phyloP scores from a whole-genome alignment of 1,140 invertebrate genomes.

The Vollenhovia emeryi region DNA sequence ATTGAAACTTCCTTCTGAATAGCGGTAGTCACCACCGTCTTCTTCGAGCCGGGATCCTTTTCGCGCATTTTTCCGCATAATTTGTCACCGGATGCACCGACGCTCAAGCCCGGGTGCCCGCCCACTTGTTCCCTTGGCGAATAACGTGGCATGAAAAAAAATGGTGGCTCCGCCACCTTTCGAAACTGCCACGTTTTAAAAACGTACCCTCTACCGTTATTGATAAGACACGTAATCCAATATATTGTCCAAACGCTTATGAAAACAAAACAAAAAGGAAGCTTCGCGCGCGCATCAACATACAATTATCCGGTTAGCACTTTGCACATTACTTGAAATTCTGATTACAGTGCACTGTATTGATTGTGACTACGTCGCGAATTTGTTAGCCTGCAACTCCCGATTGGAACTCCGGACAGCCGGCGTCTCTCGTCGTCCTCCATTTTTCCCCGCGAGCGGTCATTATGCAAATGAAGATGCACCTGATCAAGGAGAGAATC shows the following conservation, averaged over 20 bases:
- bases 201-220: background rate
- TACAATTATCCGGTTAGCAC: background rate
- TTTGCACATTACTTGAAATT: background rate
- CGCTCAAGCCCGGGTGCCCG: slow-evolving; percentile 18
- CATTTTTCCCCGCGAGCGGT: slow-evolving; percentile 26
- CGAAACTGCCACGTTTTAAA: slow-evolving; percentile 18
- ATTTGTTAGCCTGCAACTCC: background rate
- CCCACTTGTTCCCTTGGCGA: slow-evolving; percentile 30
- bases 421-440: background rate
- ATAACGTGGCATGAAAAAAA: slow-evolving; percentile 51
- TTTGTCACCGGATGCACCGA: slow-evolving; percentile 64
- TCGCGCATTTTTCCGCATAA: slow-evolving; percentile 68
- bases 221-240: background rate
- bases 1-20: slow-evolving; percentile 53
- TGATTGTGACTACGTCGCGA: background rate
- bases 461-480: slow-evolving; percentile 69
- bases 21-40: slow-evolving; percentile 48
- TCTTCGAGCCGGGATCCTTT: slow-evolving; percentile 60
- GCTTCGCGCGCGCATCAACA: background rate
- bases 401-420: background rate
- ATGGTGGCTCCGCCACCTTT: slow-evolving; percentile 15
- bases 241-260: background rate
- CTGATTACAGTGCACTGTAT: background rate
- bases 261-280: background rate
- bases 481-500: slow-evolving; percentile 49